These are phyloP conservation scores for Athalia cordata DNA, from an alignment of 2,888 invertebrate species.

Conservation along the genomic window DNA sequence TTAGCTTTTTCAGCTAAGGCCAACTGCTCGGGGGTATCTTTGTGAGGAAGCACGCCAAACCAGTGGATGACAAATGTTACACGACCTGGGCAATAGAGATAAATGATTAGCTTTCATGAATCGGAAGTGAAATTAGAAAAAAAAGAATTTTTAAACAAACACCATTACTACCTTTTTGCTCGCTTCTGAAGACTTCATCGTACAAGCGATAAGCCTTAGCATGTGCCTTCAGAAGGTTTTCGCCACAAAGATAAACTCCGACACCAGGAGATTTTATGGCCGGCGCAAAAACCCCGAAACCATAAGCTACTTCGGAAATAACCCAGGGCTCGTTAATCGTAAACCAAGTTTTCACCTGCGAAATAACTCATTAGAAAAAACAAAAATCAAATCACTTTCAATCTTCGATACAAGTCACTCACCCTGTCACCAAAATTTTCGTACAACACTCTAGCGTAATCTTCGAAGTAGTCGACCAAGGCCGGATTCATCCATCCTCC, in stretches of 20 bases:
- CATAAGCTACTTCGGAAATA: not conserved
- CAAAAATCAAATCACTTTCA: not conserved
- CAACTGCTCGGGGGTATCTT: conserved; percentile 73
- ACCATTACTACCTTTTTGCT: conserved; percentile 71
- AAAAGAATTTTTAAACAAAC: no score
- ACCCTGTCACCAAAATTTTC: conserved; percentile 63
- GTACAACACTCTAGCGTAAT: conserved; percentile 75
- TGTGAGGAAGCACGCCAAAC: conserved; percentile 68
- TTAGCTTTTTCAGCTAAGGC: conserved; percentile 76
- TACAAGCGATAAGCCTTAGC: conserved; percentile 79
- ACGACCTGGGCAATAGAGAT: not conserved
- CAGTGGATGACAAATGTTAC: conserved; percentile 3
- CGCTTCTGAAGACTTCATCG: conserved; percentile 75
- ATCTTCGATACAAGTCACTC: conserved; percentile 24
- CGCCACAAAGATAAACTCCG: conserved; percentile 77
- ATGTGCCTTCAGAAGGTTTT: conserved; percentile 79
- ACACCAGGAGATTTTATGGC: conserved; percentile 72
- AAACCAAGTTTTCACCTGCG: conserved; percentile 41
- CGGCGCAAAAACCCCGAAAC: not conserved
- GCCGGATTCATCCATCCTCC: conserved; percentile 82
- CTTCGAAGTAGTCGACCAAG: conserved; percentile 78
- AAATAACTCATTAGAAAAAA: no score
- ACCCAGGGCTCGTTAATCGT: conserved; percentile 43
- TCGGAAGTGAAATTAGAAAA: no score
- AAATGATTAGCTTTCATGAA: no score